A percentile compares a stretch with the other conserved stretches of the same genome.
phyloP scores from a whole-genome alignment of 2,113 vertebrate species.

The Tonatia bakeri region DNA sequence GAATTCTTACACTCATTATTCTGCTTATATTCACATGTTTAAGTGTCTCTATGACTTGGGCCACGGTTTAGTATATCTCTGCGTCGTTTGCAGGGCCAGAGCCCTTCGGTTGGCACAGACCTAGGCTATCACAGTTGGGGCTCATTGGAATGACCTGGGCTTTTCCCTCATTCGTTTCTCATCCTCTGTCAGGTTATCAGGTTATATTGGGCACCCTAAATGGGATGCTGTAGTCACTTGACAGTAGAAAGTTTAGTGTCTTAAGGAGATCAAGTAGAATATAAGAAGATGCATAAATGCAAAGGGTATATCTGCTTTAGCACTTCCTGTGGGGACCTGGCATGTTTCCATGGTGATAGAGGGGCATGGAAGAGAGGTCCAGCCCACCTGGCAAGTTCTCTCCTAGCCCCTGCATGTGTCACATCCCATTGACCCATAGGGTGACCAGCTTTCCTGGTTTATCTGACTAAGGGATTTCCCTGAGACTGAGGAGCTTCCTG shows the following conservation, averaged over 20 bases:
- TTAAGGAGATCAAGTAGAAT: not conserved
- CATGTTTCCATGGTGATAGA: not conserved
- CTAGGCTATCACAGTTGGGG: not conserved
- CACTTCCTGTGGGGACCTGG: not conserved
- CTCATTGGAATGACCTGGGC: not conserved
- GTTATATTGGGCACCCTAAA: too few relatives aligned
- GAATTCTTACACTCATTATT: not conserved
- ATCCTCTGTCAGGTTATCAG: not conserved
- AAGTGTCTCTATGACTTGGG: not conserved
- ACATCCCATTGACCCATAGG: not conserved
- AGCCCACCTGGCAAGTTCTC: not conserved
- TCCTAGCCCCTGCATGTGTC: not conserved
- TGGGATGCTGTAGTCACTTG: not conserved
- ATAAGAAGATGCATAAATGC: not conserved
- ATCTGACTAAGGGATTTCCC: not conserved
- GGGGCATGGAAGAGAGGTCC: not conserved
- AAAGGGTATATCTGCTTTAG: not conserved
- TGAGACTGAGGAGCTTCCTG: not conserved
- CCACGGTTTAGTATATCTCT: not conserved
- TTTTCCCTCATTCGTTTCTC: rapidly evolving
- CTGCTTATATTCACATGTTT: not conserved
- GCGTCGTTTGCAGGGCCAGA: not conserved
- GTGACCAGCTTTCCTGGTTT: not conserved
- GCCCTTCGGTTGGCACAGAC: not conserved
- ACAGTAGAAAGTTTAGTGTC: not conserved